Base-by-base conservation (phyloP, 2,797 vertebrate genomes). In the Enteromius fasciolatus region DNA sequence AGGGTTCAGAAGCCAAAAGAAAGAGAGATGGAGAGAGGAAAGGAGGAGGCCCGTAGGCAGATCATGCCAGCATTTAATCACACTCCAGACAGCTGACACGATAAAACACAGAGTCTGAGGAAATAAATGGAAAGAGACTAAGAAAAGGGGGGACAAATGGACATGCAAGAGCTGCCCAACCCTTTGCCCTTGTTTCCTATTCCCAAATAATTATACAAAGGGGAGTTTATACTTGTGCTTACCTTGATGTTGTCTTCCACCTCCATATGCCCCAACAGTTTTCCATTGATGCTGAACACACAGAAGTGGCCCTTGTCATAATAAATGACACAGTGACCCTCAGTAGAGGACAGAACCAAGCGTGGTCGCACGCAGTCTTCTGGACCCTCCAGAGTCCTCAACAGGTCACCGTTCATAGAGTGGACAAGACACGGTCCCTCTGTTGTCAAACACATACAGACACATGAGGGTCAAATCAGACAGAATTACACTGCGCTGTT, bases 401-500 rank as follows among this genome's bases (percentile, higher is more conserved):
- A 91, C 76, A 99, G 94, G 94, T 99, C 98, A 89, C 98, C 98
- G 92, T 98, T 99, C 97, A 99, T 99, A 91, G 98, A 98, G 94
- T 99, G 98, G 95, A 99, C 96, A 93, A 99, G 95, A 91, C 98
- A 99, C 33, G 97, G 97, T 87, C 98, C 98, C 95, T 98, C 98
- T 99, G 87, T 52, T 73, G 2, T 77, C 18, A 86, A 14, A 41
- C 80, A 25, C 33, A 81, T 10, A 83, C 0, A 78, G 18, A 46
- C 15, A 61, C 23, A 59, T 6, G 15, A 46, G 39, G 57, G 57
- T 77, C 57, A 63, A 12, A 77, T 44, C 10, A 70, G 17, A 50
- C 1, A 33, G 3, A 54, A 36, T 54, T 74, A 54, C 48, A 54
- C 3, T 74, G 31, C 33, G 31, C 20, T 52, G 70, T 28, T 36